These are phyloP conservation scores for Drosophila nr. medialis DNA, from an alignment of 2,888 invertebrate genomes.

Conservation along the genomic window DNA sequence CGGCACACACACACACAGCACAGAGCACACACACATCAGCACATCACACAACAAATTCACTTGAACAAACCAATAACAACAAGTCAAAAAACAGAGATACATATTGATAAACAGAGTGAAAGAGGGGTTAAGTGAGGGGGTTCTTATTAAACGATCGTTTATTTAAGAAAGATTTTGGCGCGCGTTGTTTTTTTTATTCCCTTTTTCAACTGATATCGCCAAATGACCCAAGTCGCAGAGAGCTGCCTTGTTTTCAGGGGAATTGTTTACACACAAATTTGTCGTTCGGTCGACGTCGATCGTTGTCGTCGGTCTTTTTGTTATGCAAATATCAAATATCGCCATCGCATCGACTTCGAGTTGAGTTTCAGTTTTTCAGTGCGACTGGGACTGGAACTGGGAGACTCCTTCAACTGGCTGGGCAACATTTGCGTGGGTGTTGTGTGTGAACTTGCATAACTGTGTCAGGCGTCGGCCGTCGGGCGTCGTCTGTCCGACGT, in stretches of 20 bases:
- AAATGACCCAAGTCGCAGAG: conserved; percentile 35
- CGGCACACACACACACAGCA: conserved; percentile 63
- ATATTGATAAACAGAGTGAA: conserved; percentile 3
- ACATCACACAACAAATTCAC: conserved; percentile 63
- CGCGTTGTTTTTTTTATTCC: conserved; percentile 29
- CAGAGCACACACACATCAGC: conserved; percentile 49
- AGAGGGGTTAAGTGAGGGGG: conserved; percentile 10
- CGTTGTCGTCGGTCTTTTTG: conserved; percentile 30
- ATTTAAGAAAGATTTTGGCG: conserved; percentile 75
- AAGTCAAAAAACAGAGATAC: conserved; percentile 23
- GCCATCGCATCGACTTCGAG: conserved; percentile 14
- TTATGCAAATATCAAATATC: conserved; percentile 63
- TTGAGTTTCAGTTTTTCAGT: conserved; percentile 36
- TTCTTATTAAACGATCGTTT: conserved; percentile 30
- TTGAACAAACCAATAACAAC: conserved; percentile 64
- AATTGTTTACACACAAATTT: conserved; percentile 62
- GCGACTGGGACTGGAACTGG: conserved; percentile 1
- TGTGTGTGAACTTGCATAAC: conserved; percentile 75
- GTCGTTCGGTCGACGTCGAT: conserved; percentile 36
- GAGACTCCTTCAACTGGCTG: conserved; percentile 39
- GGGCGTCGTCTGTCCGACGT: conserved; percentile 39
- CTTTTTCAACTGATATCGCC: conserved; percentile 53
- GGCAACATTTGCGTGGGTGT: conserved; percentile 69
- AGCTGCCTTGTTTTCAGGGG: conserved; percentile 43
- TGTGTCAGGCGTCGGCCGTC: conserved; percentile 58